These are phyloP conservation scores for Falco naumanni DNA, from an alignment of 2,797 vertebrate genomes.

Conservation along the genomic window DNA sequence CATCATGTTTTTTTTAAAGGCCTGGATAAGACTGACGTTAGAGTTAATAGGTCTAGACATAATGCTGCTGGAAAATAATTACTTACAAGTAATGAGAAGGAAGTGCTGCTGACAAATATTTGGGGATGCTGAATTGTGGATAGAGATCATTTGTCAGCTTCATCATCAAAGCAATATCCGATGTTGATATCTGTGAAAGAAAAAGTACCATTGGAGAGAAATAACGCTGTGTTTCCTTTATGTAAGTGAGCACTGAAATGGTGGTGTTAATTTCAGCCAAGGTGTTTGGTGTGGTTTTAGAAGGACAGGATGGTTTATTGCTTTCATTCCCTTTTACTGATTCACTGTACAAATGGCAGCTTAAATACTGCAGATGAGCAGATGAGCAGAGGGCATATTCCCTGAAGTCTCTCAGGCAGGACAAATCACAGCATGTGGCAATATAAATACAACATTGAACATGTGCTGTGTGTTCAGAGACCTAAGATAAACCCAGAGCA, in stretches of 20 bases:
- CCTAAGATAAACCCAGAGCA: neutral
- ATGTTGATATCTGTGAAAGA: neutral
- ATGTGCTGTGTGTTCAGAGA: neutral
- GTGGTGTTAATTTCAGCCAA: neutral
- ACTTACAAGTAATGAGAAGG: neutral
- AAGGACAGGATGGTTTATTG: neutral
- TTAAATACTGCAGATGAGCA: neutral
- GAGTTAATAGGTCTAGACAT: neutral
- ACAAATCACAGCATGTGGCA: neutral
- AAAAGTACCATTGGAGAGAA: neutral
- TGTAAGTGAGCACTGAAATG: neutral
- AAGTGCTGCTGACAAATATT: neutral
- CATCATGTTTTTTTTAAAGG: neutral
- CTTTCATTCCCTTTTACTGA: neutral
- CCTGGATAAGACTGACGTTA: neutral
- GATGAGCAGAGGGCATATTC: neutral
- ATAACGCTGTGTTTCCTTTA: neutral
- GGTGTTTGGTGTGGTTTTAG: neutral
- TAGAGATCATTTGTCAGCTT: neutral
- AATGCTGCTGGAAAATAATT: neutral
- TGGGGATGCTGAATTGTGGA: neutral
- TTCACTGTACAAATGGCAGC: neutral
- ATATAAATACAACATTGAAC: neutral
- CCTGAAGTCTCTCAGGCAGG: neutral
- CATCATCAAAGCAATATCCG: neutral